phyloP scores from a whole-genome alignment of 53 echinoderm and acorn worm genomes.

The Crossaster papposus region DNA sequence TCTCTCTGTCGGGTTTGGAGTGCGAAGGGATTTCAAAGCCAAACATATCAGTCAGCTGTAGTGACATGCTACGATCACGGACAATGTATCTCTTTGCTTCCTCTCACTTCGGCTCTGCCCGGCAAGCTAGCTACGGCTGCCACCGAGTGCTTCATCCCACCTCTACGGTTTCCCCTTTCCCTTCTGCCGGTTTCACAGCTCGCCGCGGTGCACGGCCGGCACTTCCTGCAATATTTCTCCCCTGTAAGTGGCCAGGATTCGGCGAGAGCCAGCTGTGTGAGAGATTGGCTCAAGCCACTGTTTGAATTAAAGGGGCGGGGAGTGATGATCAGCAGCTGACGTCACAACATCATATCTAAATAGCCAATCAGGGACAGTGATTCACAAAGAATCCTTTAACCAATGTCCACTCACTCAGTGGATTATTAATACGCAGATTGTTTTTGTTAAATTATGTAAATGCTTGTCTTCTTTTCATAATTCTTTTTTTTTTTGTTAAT shows the following conservation, averaged over 20 bases:
- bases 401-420: background rate
- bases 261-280: background rate
- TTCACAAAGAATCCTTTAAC: background rate
- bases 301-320: constrained; percentile 39
- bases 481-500: background rate
- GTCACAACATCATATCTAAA: background rate
- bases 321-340: background rate
- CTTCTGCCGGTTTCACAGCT: constrained; percentile 5
- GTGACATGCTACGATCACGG: constrained; percentile 43
- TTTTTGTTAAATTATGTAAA: background rate
- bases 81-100: background rate
- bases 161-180: background rate
- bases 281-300: constrained; percentile 29
- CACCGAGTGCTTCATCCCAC: background rate
- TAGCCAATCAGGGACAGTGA: background rate
- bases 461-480: background rate
- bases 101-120: background rate
- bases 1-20: constrained; percentile 9
- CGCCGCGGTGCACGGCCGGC: constrained; percentile 25
- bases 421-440: background rate
- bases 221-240: constrained; percentile 50
- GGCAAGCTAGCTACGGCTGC: background rate
- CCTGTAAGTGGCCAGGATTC: constrained; percentile 35
- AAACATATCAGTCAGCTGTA: constrained; percentile 59
- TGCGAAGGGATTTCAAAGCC: constrained; percentile 56